Evolutionary conservation across 2,888 invertebrate species (phyloP).

Genomic region (Andrena fulva): DNA sequence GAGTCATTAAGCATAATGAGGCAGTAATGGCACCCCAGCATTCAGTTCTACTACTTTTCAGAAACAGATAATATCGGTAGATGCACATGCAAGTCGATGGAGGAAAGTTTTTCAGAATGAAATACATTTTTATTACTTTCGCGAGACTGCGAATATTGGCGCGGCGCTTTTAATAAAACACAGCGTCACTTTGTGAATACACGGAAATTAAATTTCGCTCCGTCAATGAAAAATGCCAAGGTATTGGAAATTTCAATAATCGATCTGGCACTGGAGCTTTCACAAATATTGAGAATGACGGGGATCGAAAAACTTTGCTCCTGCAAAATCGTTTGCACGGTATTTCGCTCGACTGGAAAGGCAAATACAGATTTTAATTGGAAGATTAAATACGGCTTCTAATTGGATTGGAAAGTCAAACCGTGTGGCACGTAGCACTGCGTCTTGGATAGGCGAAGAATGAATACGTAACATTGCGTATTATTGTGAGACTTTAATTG

Average conservation of each 20-base stretch:
- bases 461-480: background rate
- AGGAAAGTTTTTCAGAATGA: no score
- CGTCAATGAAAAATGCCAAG: no score
- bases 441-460: no score
- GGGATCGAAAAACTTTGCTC: background rate
- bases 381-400: conserved; percentile 11
- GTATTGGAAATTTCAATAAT: background rate
- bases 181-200: no score
- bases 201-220: no score
- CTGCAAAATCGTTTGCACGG: background rate
- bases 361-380: conserved; percentile 23
- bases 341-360: conserved; percentile 10
- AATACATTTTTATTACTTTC: background rate
- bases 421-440: background rate
- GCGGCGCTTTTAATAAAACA: no score
- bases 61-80: background rate
- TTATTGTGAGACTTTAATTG: background rate
- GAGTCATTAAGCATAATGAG: background rate
- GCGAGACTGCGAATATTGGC: background rate
- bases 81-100: no score
- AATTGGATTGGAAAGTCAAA: conserved; percentile 33
- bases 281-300: background rate
- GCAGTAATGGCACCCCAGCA: background rate
- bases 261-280: background rate
- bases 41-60: background rate